phyloP scores from a whole-genome alignment of 2,113 vertebrate species.

The Chionodraco myersi region DNA sequence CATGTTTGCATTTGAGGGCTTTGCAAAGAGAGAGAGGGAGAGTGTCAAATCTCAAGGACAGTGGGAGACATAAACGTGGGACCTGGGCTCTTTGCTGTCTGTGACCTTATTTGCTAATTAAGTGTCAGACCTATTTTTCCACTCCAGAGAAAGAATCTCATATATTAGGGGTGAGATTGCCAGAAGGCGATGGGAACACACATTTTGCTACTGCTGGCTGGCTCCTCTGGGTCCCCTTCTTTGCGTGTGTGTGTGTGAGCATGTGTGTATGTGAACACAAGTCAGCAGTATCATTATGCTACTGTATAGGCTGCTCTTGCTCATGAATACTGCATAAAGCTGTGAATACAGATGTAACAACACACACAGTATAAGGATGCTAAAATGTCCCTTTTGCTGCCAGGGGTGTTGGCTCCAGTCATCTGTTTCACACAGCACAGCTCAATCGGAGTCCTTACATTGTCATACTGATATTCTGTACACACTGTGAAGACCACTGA shows the following conservation, averaged over 20 bases:
- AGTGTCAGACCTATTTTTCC: constrained; percentile 76
- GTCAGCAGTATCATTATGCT: constrained; percentile 25
- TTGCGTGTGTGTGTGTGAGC: constrained; percentile 13
- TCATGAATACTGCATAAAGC: constrained; percentile 45
- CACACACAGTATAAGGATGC: not conserved
- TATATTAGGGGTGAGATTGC: constrained; percentile 40
- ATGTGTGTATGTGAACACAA: constrained; percentile 23
- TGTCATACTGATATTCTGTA: too few relatives aligned
- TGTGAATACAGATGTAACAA: constrained; percentile 27
- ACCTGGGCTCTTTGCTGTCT: constrained; percentile 25
- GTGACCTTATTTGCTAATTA: constrained; percentile 79
- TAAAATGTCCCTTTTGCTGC: constrained; percentile 23
- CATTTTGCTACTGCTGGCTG: constrained; percentile 13
- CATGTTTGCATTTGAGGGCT: constrained; percentile 9
- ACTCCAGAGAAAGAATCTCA: constrained; percentile 48
- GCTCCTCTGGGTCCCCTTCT: constrained; percentile 6
- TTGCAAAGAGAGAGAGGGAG: not conserved
- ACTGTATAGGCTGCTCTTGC: not conserved
- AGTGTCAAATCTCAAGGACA: constrained; percentile 37
- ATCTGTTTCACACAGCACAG: not conserved
- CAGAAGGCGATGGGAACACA: constrained; percentile 51
- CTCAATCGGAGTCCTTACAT: not conserved
- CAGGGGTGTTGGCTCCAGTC: constrained; percentile 4
- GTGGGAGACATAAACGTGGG: constrained; percentile 48
- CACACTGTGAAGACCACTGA: too few relatives aligned